Base-by-base conservation (phyloP, 2,888 invertebrate species). In the Lamellibrachia satsuma region DNA sequence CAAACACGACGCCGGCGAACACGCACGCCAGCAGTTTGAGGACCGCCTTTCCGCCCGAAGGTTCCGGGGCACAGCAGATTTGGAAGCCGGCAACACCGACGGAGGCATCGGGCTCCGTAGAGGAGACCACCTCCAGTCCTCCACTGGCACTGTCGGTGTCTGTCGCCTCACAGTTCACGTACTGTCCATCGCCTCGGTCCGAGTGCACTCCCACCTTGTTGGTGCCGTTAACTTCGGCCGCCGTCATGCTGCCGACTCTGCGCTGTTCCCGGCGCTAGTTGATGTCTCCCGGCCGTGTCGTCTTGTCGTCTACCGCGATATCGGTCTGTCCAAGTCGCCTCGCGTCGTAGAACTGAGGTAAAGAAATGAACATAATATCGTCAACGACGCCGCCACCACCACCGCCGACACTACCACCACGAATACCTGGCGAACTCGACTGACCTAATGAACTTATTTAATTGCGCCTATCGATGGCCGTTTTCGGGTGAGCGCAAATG, bases 1-100 rank as follows among this genome's bases (percentile, higher is more conserved):
- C 94, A 60, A 94, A 94, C 8, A 94, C 90, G n/a, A 94, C 51
- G 27, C 94, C 94, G 8, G 93, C 93, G 52, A 93, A n/a, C 22
- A 92, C 90, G 55, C 93, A 93, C 8, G 92, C 90, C 9, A 90
- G 11, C 51, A 94, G 52, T 90, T 92, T 93, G 3, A 51, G 52
- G 9, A 92, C 90, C 52, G 52, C 92, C 22, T 52, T 22, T 52
- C 11, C 51, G 7, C 57, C 57, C 11, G 90, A 27, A 52, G 60
- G 91, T 75, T 92, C 93, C 1, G 93, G 93, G 52, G 75, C 75
- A 91, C 93, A 93, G 91, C 93, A 93, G 15, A 75, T n/a, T 15
- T 75, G 15, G 22, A 75, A 75, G 15, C 75, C 75, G 75, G 75
- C 2, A n/a, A 22, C 75, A 75, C 75, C 22, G n/a, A n/a, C 75